Conservation (phyloP, 2,113 vertebrate genomes). For the Clarias batrachus region DNA sequence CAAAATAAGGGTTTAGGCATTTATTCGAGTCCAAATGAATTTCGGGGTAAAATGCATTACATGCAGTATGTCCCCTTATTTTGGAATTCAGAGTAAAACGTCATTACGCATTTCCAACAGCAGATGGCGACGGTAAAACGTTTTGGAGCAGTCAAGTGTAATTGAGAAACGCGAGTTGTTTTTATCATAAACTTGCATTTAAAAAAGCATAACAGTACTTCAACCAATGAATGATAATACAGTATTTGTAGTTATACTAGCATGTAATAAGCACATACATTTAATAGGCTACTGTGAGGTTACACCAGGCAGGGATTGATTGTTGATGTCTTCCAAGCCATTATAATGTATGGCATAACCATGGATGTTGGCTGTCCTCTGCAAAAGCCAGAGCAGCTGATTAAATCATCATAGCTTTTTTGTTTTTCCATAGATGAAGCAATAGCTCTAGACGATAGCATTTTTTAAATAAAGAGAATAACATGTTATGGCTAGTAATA, state of each 20-base stretch:
- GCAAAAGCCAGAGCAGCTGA: background rate
- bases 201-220: too few species aligned
- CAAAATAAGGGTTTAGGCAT: too few species aligned
- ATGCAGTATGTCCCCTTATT: too few species aligned
- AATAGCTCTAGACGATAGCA: background rate
- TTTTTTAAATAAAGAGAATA: constrained; percentile 69
- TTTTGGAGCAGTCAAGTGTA: too few species aligned
- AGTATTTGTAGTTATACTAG: constrained; percentile 36
- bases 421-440: constrained; percentile 54
- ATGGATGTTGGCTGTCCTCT: constrained; percentile 70
- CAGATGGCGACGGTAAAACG: too few species aligned
- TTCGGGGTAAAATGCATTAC: too few species aligned
- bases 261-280: constrained; percentile 70
- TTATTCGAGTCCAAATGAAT: too few species aligned
- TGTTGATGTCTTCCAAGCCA: constrained; percentile 83
- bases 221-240: too few species aligned
- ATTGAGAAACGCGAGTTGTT: too few species aligned
- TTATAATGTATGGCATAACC: constrained; percentile 74
- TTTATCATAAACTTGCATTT: too few species aligned
- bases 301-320: constrained; percentile 68
- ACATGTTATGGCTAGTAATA: constrained; percentile 75
- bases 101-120: too few species aligned
- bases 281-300: constrained; percentile 76
- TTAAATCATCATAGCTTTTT: background rate
- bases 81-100: too few species aligned